Conservation (phyloP, 2,113 vertebrate species). For the Chitala chitala region DNA sequence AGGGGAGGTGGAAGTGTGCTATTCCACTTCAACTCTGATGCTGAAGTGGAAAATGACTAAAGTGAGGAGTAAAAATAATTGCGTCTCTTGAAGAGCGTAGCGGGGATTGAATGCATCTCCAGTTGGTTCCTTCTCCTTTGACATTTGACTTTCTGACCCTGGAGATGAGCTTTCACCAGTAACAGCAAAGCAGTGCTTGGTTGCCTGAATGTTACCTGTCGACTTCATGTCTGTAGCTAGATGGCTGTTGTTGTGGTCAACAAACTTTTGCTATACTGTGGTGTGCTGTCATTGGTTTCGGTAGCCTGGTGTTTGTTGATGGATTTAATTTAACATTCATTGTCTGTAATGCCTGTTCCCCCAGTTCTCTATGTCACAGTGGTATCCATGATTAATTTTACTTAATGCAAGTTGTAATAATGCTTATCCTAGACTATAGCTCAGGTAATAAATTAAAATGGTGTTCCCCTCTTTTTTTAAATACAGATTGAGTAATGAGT, state of each 20-base stretch:
- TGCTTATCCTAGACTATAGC: neutral
- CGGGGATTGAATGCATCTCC: neutral
- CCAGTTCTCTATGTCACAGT: neutral
- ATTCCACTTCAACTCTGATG: neutral
- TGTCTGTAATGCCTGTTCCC: neutral
- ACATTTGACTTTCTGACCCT: neutral
- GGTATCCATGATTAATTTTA: slow-evolving; percentile 11
- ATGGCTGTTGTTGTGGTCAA: neutral
- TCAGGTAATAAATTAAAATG: neutral
- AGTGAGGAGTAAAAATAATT: neutral
- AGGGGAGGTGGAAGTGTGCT: neutral
- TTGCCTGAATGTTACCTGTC: neutral
- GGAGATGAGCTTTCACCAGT: neutral
- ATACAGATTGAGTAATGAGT: slow-evolving; percentile 51
- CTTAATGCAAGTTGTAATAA: slow-evolving; percentile 10
- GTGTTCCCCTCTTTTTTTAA: slow-evolving; percentile 38
- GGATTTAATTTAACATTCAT: slow-evolving; percentile 18
- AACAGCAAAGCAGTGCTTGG: neutral
- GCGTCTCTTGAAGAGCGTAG: neutral
- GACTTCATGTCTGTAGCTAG: neutral
- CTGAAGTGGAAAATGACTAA: neutral
- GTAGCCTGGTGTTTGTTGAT: slow-evolving; percentile 10
- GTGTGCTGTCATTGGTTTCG: neutral
- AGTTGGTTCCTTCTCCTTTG: neutral
- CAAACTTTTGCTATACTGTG: neutral